phyloP scores from a whole-genome alignment of 2,888 invertebrate genomes.

The Phlogophora meticulosa region DNA sequence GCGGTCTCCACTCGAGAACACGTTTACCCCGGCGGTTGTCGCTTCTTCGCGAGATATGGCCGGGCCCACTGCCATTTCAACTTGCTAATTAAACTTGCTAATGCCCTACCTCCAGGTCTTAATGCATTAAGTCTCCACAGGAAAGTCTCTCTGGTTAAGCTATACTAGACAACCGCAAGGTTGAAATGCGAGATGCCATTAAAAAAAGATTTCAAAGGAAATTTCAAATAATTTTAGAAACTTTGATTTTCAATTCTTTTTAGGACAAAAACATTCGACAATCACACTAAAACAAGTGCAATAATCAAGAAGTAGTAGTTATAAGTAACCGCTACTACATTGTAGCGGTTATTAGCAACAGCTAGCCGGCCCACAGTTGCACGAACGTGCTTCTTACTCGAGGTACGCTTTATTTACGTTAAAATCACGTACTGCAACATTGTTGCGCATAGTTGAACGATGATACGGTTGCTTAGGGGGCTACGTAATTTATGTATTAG shows the following conservation, averaged over 20 bases:
- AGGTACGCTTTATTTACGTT: slow-evolving; percentile 41
- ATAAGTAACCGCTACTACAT: slow-evolving; percentile 21
- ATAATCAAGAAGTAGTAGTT: slow-evolving; percentile 39
- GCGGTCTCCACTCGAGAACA: too few relatives aligned
- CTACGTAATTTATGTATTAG: slow-evolving; percentile 42
- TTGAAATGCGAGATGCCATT: too few relatives aligned
- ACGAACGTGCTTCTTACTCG: slow-evolving; percentile 47
- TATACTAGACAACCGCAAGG: too few relatives aligned
- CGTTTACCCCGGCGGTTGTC: too few relatives aligned
- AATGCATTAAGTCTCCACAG: too few relatives aligned
- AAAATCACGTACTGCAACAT: slow-evolving; percentile 50
- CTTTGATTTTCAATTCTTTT: background rate
- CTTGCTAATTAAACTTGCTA: too few relatives aligned
- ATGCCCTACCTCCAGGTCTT: too few relatives aligned
- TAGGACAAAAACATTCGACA: background rate
- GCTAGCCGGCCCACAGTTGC: slow-evolving; percentile 29
- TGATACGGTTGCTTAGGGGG: slow-evolving; percentile 32
- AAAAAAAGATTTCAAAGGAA: too few relatives aligned
- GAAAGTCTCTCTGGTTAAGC: too few relatives aligned
- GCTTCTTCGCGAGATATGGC: too few relatives aligned
- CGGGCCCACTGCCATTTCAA: too few relatives aligned
- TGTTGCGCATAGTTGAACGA: slow-evolving; percentile 47
- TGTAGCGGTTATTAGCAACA: slow-evolving; percentile 54
- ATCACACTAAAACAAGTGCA: slow-evolving; percentile 18
- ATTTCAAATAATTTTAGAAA: too few relatives aligned